Percentiles rank a stretch among this genome's conserved stretches.
phyloP scores from a whole-genome alignment of 2,888 invertebrate species.

The Caenorhabditis panamensis region DNA sequence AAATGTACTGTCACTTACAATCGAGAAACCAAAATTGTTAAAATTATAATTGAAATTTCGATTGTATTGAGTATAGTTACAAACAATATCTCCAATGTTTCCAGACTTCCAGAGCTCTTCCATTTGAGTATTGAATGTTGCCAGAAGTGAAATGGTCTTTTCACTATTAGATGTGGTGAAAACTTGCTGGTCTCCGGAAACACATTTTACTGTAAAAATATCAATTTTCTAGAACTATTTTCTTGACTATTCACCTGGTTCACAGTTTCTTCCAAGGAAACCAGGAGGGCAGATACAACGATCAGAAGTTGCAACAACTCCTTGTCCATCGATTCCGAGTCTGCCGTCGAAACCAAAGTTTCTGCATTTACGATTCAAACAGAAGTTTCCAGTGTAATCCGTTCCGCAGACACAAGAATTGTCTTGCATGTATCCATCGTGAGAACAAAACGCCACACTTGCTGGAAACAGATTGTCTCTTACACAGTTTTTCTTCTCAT shows the following conservation, averaged over 20 bases:
- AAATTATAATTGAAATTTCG: conserved; percentile 45
- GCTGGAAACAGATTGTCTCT: too few relatives aligned
- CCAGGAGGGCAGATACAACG: conserved; percentile 49
- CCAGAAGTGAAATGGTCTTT: conserved; percentile 40
- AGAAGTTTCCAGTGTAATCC: conserved; percentile 34
- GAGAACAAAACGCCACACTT: conserved; percentile 33
- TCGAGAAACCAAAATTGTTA: background rate
- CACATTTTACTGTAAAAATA: conserved; percentile 36
- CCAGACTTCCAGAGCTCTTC: conserved; percentile 23
- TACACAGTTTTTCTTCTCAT: too few relatives aligned
- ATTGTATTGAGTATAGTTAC: conserved; percentile 36
- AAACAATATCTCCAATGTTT: conserved; percentile 30
- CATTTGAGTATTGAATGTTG: conserved; percentile 30
- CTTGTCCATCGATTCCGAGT: background rate
- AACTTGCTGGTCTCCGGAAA: conserved; percentile 10
- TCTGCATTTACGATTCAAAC: conserved; percentile 37
- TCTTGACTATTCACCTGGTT: too few relatives aligned
- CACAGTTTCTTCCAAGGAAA: conserved; percentile 51
- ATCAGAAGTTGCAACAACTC: background rate
- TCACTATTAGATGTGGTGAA: conserved; percentile 12
- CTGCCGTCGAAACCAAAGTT: conserved; percentile 42
- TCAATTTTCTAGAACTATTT: background rate
- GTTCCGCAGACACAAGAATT: conserved; percentile 23
- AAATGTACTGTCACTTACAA: too few relatives aligned
- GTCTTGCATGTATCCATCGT: conserved; percentile 31